Conservation (phyloP, 2,888 invertebrate species). For the Malthinus flaveolus region DNA sequence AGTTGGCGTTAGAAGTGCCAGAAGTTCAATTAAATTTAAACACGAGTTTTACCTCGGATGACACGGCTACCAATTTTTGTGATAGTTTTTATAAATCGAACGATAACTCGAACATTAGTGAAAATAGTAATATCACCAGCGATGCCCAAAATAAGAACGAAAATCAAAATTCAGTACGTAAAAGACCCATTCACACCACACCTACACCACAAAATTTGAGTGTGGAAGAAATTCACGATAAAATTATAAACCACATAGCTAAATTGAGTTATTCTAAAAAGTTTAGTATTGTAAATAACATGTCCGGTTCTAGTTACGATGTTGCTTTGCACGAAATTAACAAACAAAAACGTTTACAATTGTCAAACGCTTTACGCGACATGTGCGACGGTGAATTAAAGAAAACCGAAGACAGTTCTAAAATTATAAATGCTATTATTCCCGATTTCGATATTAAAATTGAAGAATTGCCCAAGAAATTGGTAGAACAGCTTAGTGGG, state of each 20-base stretch:
- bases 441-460: constrained; percentile 52
- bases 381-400: constrained; percentile 41
- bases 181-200: constrained; percentile 7
- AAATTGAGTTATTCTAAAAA: constrained; percentile 48
- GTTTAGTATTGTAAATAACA: constrained; percentile 47
- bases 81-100: background rate
- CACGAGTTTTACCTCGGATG: constrained; percentile 7
- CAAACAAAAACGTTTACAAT: constrained; percentile 49
- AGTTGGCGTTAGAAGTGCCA: constrained; percentile 30
- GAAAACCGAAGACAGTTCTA: constrained; percentile 37
- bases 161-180: background rate
- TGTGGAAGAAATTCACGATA: constrained; percentile 44
- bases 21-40: constrained; percentile 1
- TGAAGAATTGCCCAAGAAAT: constrained; percentile 47
- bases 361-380: constrained; percentile 48
- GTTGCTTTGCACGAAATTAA: constrained; percentile 47
- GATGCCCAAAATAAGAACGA: background rate
- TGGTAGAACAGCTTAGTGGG: constrained; percentile 45
- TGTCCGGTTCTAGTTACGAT: constrained; percentile 45
- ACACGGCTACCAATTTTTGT: constrained; percentile 6
- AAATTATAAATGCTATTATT: constrained; percentile 48
- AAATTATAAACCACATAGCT: constrained; percentile 48
- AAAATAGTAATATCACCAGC: background rate
- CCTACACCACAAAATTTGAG: background rate
- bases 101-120: background rate